Conservation (phyloP, 2,113 vertebrate species). For the Copsychus sechellarum region DNA sequence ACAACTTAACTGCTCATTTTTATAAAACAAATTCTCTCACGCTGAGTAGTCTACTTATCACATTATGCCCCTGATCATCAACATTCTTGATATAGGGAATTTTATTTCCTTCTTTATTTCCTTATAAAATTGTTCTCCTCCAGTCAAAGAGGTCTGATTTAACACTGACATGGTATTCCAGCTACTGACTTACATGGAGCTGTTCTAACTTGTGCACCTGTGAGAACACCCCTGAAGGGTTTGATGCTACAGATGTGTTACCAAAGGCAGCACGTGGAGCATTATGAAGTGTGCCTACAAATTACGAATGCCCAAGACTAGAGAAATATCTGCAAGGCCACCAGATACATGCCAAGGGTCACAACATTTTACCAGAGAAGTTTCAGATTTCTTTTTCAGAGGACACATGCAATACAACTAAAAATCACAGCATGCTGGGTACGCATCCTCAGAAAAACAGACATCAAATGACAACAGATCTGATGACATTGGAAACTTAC, state of each 20-base stretch:
- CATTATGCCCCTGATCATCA: not conserved
- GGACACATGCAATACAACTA: not conserved
- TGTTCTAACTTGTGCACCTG: not conserved
- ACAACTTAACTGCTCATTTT: not conserved
- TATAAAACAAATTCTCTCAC: not conserved
- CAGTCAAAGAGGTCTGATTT: not conserved
- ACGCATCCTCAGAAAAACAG: not conserved
- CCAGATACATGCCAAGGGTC: not conserved
- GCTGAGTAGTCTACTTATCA: not conserved
- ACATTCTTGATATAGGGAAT: not conserved
- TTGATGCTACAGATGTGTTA: not conserved
- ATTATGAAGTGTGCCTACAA: not conserved
- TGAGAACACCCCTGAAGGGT: not conserved
- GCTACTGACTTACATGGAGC: not conserved
- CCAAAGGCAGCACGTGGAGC: rapidly evolving
- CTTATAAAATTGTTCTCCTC: not conserved
- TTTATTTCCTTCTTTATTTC: not conserved
- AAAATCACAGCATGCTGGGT: not conserved
- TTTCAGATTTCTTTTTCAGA: not conserved
- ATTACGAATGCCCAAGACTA: not conserved
- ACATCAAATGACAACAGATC: not conserved
- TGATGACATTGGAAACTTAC: conserved; percentile 75
- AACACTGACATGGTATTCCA: not conserved
- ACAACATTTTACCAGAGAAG: not conserved
- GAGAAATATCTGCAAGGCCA: not conserved